Base-by-base conservation (phyloP, 2,888 invertebrate species). In the Drosophila neotestacea region DNA sequence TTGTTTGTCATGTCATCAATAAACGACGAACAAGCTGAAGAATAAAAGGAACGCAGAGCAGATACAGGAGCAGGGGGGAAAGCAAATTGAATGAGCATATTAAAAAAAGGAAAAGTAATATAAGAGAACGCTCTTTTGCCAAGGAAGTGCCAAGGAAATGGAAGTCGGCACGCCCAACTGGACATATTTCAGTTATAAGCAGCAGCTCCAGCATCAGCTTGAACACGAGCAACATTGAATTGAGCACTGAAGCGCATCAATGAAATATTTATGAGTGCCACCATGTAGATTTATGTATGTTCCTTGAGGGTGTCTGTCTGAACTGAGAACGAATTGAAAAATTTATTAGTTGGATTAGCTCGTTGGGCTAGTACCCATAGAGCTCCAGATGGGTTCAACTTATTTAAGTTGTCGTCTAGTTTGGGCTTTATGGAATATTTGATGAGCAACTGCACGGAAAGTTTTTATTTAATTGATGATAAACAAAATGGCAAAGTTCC, bases 1-100 rank as follows among this genome's bases (percentile, higher is more conserved):
- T 89, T 85, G 81, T 86, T 89, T 89, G 84, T 86, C 86, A 85
- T 86, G 88, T 88, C 88, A 89, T 90, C 87, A 89, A 90, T 90
- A 88, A 88, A 66, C 72, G 77, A 58, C 52, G 42, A 59, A 66
- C 55, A 55, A 66, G 44, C 48, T 51, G 46, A 36, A 48, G 13
- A 10, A 16, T 6, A 50, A 34, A 4, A 30, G 39, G 34, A 9
- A 32, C 22, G 1, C 11, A 39, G n/a, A 38, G n/a, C 34, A 54
- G 65, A 38, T 28, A 41, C 28, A 38, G 41, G 22, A 22, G 2
- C 22, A 27, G 50, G 16, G 52, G 58, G 52, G 68, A 70, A 58
- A 73, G 80, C 61, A 80, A 89, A 89, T 86, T 81, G 85, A 85
- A 89, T 88, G 75, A 81, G 70, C 76, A 87, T 85, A 87, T 87